Percentiles rank a stretch among this genome's conserved stretches.
These are phyloP conservation scores for Melanotaenia trifasciata DNA, from an alignment of 2,797 vertebrate species.

Conservation along the genomic window DNA sequence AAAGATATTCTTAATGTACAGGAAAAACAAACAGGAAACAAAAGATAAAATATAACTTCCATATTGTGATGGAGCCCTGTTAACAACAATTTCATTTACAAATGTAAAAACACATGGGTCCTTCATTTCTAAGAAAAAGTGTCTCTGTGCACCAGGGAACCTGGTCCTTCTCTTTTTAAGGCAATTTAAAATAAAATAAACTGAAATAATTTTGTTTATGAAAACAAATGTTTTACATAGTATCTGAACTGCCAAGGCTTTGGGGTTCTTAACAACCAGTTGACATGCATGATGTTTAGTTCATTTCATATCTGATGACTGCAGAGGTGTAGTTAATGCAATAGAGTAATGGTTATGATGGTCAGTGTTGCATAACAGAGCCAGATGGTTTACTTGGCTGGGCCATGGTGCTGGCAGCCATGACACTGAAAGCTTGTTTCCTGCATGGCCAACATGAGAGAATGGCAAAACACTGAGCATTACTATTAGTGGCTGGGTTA, in stretches of 20 bases:
- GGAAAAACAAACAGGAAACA: neutral
- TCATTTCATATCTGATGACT: slow-evolving; percentile 41
- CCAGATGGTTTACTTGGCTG: slow-evolving; percentile 80
- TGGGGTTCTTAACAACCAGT: slow-evolving; percentile 20
- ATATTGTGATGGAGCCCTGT: slow-evolving; percentile 34
- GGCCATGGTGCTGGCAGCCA: slow-evolving; percentile 63
- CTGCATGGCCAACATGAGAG: slow-evolving; percentile 66
- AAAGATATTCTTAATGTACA: neutral
- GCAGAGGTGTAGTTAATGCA: slow-evolving; percentile 37
- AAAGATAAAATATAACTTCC: neutral
- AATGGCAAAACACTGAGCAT: slow-evolving; percentile 61
- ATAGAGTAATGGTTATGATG: slow-evolving; percentile 52
- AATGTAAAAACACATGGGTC: slow-evolving; percentile 69
- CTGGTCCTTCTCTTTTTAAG: slow-evolving; percentile 14
- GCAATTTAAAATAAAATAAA: neutral
- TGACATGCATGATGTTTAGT: slow-evolving; percentile 35
- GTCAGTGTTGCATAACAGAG: slow-evolving; percentile 73
- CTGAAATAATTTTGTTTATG: slow-evolving; percentile 3
- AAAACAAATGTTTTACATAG: slow-evolving; percentile 13
- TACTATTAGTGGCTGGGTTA: slow-evolving; percentile 61
- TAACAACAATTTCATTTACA: slow-evolving; percentile 73
- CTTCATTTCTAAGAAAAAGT: slow-evolving; percentile 45
- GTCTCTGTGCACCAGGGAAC: slow-evolving; percentile 16
- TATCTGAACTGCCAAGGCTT: slow-evolving; percentile 2
- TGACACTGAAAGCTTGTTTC: slow-evolving; percentile 63